Base-by-base conservation (phyloP, 2,797 vertebrate species). In the Onychomys leucogaster region DNA sequence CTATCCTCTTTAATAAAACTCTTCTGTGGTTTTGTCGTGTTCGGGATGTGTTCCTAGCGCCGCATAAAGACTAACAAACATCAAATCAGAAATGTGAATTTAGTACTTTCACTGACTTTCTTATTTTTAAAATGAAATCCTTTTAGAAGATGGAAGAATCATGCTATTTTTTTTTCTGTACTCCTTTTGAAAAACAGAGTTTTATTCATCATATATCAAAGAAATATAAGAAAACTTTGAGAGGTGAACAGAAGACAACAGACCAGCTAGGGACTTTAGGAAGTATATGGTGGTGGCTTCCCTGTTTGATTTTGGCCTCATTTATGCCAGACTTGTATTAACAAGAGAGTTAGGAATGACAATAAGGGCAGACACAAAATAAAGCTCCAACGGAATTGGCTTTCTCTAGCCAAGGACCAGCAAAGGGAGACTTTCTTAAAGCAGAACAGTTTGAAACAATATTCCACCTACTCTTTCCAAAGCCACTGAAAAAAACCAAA, bases 81-180 rank as follows among this genome's bases (percentile, higher is more conserved):
- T 14, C 81, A 96, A 94, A 93, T 77, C 85, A 97, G 49, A 97
- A 25, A 86, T 85, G 98, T 98, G 97, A 95, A 95, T 95, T 96
- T 95, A 98, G 41, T 75, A 90, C 91, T 97, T 75, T 98, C 96
- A 96, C 97, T 98, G 97, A 98, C 94, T 97, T 73, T 98, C 96
- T 80, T 89, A 63, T 94, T 97, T 95, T 89, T 43, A 55, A 82
- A 89, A 71, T 89, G 13, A 93, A 77, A 90, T 27, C 0, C 34
- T 43, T 69, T 61, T 87, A n/a, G 61, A 81, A 55, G 25, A 71
- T 80, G 23, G 11, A 84, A 3, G 52, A 67, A 83, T 65, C 19
- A 0, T 52, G 46, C 10, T 46, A 67, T 84, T 46, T 41, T 85
- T 85, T 84, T 46, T 41, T 84, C 57, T 59, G 11, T 73, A 37